Conservation (phyloP, 2,888 invertebrate species). For the Hoplodrina blanda region DNA sequence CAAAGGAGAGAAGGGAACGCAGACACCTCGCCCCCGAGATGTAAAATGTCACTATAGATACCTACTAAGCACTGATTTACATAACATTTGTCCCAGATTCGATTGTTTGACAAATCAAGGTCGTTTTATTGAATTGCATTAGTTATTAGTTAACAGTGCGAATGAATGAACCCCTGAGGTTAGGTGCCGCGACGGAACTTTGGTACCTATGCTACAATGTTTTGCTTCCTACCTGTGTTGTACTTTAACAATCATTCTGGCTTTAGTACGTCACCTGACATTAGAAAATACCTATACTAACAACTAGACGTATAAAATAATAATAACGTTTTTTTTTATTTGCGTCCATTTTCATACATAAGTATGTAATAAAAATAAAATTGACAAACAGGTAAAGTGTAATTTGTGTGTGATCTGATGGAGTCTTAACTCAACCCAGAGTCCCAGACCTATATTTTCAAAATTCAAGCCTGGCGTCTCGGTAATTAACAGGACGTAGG, state of each 20-base stretch:
- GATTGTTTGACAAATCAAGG: slow-evolving; percentile 83
- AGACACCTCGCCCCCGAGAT: slow-evolving; percentile 76
- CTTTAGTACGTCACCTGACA: neutral
- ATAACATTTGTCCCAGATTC: slow-evolving; percentile 82
- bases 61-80: slow-evolving; percentile 76
- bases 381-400: no score
- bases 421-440: no score
- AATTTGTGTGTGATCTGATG: no score
- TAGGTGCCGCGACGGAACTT: slow-evolving; percentile 61
- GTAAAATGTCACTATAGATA: slow-evolving; percentile 82
- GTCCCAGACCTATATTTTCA: no score
- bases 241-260: neutral
- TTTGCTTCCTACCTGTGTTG: slow-evolving; percentile 14
- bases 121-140: slow-evolving; percentile 66
- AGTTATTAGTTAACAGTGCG: slow-evolving; percentile 60
- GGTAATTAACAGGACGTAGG: neutral
- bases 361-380: no score
- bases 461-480: no score
- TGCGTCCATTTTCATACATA: no score
- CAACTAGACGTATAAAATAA: no score
- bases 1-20: slow-evolving; percentile 76
- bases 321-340: neutral
- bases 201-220: slow-evolving; percentile 35
- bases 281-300: neutral
- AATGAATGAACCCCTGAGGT: slow-evolving; percentile 68